phyloP scores from a whole-genome alignment of 1,140 invertebrate species.

The Rhopalosiphum maidis region DNA sequence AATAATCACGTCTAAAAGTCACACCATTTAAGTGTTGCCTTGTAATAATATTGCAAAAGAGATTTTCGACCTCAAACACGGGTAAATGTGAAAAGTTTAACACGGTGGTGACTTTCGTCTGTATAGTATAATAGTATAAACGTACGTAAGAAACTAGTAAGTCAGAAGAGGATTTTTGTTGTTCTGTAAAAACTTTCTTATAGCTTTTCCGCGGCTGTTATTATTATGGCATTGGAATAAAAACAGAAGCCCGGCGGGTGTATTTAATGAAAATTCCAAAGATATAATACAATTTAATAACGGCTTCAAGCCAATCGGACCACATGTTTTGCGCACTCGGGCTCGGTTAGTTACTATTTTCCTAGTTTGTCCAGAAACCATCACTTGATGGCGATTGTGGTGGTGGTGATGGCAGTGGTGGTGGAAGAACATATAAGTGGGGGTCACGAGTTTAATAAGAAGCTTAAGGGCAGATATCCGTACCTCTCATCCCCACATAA shows the following conservation, averaged over 20 bases:
- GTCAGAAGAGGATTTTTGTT: not conserved
- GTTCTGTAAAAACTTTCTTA: conserved; percentile 13
- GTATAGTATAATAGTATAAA: not conserved
- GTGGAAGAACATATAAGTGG: not conserved
- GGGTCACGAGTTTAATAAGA: conserved; percentile 42
- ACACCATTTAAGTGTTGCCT: not conserved
- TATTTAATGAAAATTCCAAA: conserved; percentile 42
- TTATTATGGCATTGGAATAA: conserved; percentile 37
- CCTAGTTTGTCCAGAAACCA: conserved; percentile 27
- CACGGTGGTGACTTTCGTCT: not conserved
- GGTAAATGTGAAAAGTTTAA: not conserved
- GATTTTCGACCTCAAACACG: not conserved
- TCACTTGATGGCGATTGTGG: too few species aligned
- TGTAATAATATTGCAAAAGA: not conserved
- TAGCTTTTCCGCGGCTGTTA: not conserved
- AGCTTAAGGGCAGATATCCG: conserved; percentile 18
- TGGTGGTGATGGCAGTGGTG: not conserved
- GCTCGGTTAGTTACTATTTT: conserved; percentile 22
- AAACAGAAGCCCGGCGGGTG: not conserved
- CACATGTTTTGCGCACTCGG: conserved; percentile 30
- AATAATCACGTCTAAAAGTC: not conserved
- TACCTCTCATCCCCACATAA: not conserved
- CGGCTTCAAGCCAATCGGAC: conserved; percentile 22
- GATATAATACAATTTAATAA: conserved; percentile 40
- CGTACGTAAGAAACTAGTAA: not conserved